Evolutionary conservation across 2,888 invertebrate species (phyloP), one percentile per base, ranked within the genome.

Genomic region (Nymphalis urticae): DNA sequence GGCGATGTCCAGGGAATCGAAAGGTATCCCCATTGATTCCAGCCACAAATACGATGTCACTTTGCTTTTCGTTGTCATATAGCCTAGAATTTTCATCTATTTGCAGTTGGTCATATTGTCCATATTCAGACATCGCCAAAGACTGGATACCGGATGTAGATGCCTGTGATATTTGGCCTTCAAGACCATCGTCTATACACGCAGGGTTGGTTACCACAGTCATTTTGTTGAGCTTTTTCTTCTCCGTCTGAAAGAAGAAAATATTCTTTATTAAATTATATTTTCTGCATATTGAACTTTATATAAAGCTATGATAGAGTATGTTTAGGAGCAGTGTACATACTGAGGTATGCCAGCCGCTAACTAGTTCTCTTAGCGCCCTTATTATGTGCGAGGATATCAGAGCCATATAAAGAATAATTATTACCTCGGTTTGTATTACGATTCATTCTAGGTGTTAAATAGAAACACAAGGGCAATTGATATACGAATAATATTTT

Each of bases 1-100:
- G 92, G 8, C 94, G 92, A 78, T 95, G 95, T 13, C 95, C 95
- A n/a, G 95, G 95, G 80, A 95, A 94, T 68, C 95, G 93, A 94
- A 95, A 95, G 21, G 94, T 94, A 77, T 95, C 94, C 27, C 93
- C 94, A 66, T 94, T 94, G 75, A 93, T 89, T 21, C 95, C 95
- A 48, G 94, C 95, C 78, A 95, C 91, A 80, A 95, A 94, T 51
- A 92, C 91, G 71, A 95, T 93, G 82, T 95, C 95, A 75, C 94
- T 93, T 73, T 93, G 93, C 67, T 86, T 89, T 82, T 94, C 94
- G 73, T 90, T 87, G 75, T 94, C 93, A 76, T 93, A 93, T 48
- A 93, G 85, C 4, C 88, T 81, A 17, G 79, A 78, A 71, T 85
- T 82, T 65, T 87, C 87, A 64, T 85, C 87, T 60, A 79, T 73